phyloP scores from a whole-genome alignment of 2,113 vertebrate species.

The Mormyrus lacerda region DNA sequence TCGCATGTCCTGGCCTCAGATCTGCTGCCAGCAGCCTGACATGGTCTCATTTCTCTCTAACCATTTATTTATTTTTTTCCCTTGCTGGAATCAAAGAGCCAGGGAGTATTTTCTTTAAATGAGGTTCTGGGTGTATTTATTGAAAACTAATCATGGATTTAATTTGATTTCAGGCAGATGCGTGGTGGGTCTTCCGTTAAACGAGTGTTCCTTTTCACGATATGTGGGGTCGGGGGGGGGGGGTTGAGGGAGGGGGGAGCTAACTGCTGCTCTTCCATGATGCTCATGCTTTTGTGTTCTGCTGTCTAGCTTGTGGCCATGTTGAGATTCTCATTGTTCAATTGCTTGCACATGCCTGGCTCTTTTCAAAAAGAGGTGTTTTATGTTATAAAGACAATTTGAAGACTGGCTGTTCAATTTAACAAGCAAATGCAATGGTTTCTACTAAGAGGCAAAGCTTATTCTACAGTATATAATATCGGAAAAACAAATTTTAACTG shows the following conservation, averaged over 20 bases:
- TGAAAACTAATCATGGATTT: not conserved
- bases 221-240: not conserved
- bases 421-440: not conserved
- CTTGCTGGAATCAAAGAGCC: not conserved
- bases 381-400: not conserved
- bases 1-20: not conserved
- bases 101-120: slow-evolving; percentile 3
- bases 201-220: not conserved
- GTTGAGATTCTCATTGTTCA: not conserved
- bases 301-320: not conserved
- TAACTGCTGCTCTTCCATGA: not conserved
- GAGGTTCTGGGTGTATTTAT: slow-evolving; percentile 14
- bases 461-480: not conserved
- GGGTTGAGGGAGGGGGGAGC: not conserved
- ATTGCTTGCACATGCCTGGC: not conserved
- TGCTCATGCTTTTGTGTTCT: not conserved
- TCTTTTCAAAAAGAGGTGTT: not conserved
- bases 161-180: slow-evolving; percentile 7
- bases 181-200: not conserved
- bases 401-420: not conserved
- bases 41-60: not conserved
- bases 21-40: not conserved
- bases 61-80: not conserved
- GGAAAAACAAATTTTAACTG: not conserved
- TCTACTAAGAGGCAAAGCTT: not conserved